These are phyloP conservation scores for Solea senegalensis DNA, from an alignment of 2,113 vertebrate genomes.

Conservation along the genomic window DNA sequence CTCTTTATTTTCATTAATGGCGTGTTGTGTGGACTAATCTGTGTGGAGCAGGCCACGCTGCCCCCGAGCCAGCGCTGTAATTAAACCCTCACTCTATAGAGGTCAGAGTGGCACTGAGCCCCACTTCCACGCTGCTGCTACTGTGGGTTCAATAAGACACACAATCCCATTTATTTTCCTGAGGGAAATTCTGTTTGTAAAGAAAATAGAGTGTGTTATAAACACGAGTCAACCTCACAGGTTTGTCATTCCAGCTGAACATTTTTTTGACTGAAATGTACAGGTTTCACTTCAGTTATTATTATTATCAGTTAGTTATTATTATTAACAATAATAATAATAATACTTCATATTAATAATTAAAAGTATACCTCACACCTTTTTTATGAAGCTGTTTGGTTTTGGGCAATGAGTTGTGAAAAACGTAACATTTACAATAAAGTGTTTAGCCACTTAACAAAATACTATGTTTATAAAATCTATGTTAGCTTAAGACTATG, in stretches of 20 bases:
- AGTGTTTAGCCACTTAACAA: no score
- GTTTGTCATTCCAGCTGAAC: background rate
- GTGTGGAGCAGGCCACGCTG: constrained; percentile 44
- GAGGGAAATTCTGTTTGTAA: background rate
- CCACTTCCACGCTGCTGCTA: constrained; percentile 28
- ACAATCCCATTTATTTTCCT: constrained; percentile 36
- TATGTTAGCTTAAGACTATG: no score
- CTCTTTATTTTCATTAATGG: constrained; percentile 60
- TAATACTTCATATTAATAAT: no score
- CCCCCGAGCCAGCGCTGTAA: constrained; percentile 50
- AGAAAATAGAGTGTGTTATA: background rate
- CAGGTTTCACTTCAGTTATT: no score
- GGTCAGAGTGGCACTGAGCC: constrained; percentile 40
- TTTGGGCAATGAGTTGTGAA: no score
- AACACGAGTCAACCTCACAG: background rate
- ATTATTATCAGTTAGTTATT: no score
- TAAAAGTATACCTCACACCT: no score
- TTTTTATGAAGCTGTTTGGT: no score
- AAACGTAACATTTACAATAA: no score
- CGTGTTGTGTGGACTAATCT: constrained; percentile 62
- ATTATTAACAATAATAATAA: no score
- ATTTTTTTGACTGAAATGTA: no score
- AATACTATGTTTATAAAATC: no score
- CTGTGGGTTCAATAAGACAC: constrained; percentile 27
- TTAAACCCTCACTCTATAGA: constrained; percentile 54